These are phyloP conservation scores for Ormyrus thymus DNA, from an alignment of 2,888 invertebrate species.

Conservation along the genomic window DNA sequence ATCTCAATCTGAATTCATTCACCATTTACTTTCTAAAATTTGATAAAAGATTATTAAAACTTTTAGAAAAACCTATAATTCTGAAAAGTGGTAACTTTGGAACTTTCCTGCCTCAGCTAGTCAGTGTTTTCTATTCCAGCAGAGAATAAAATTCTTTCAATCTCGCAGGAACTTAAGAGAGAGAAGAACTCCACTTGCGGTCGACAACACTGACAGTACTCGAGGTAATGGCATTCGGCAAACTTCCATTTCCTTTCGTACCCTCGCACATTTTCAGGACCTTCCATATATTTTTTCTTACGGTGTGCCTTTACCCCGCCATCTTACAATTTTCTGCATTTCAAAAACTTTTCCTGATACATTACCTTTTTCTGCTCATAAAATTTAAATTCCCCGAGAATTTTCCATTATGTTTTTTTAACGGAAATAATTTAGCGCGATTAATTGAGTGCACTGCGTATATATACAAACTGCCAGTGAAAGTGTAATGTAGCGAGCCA, in stretches of 20 bases:
- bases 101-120: conserved; percentile 31
- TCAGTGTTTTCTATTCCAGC: conserved; percentile 43
- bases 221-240: conserved; percentile 50
- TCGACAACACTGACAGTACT: conserved; percentile 45
- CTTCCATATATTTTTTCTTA: conserved; percentile 24
- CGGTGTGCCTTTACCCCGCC: conserved; percentile 2
- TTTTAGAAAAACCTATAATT: conserved; percentile 34
- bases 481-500: not conserved
- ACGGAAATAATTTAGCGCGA: too few species aligned
- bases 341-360: conserved; percentile 26
- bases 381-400: conserved; percentile 7
- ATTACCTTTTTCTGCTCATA: conserved; percentile 10
- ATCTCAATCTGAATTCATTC: not conserved
- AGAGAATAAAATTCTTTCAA: conserved; percentile 53
- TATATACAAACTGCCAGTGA: too few species aligned
- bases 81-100: conserved; percentile 18
- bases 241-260: conserved; percentile 50
- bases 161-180: conserved; percentile 41
- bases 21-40: not conserved
- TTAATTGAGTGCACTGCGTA: too few species aligned
- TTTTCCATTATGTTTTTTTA: too few species aligned
- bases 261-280: conserved; percentile 33
- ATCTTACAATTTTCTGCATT: conserved; percentile 34
- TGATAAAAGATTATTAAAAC: conserved; percentile 25
- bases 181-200: conserved; percentile 47